These are phyloP conservation scores for Takifugu bimaculatus DNA, from an alignment of 2,113 vertebrate genomes.

Conservation along the genomic window DNA sequence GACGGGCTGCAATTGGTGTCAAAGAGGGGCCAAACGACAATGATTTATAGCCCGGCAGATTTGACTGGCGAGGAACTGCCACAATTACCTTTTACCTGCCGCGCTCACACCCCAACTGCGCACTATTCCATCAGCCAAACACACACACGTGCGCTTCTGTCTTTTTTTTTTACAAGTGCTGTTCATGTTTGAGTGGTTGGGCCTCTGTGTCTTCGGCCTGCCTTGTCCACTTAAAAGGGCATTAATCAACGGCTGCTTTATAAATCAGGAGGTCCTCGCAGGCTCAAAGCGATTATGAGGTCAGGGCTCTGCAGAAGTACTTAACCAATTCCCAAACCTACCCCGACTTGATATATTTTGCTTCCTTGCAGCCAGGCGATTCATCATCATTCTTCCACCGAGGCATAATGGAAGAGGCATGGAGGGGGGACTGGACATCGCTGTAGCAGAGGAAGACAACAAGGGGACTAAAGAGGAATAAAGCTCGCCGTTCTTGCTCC, in stretches of 20 bases:
- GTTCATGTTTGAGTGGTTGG: constrained; percentile 78
- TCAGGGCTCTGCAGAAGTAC: constrained; percentile 85
- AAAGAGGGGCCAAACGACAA: constrained; percentile 67
- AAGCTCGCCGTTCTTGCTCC: constrained; percentile 25
- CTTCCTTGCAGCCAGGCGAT: constrained; percentile 81
- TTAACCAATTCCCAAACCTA: constrained; percentile 93
- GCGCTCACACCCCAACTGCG: constrained; percentile 60
- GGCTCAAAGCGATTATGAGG: constrained; percentile 84
- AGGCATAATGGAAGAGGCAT: constrained; percentile 82
- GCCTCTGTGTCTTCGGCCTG: constrained; percentile 80
- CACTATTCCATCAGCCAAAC: constrained; percentile 64
- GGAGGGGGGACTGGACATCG: constrained; percentile 63
- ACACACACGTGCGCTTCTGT: constrained; percentile 18
- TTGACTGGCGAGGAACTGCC: constrained; percentile 74
- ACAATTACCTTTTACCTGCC: constrained; percentile 72
- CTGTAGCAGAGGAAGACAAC: constrained; percentile 17
- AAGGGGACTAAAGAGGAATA: constrained; percentile 4
- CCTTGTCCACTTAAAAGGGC: constrained; percentile 94
- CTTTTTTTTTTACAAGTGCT: constrained; percentile 68
- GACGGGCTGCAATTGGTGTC: constrained; percentile 67
- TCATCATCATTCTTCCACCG: constrained; percentile 89
- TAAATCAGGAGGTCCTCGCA: constrained; percentile 88
- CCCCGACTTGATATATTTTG: constrained; percentile 78
- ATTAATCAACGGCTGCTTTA: constrained; percentile 96
- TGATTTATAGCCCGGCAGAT: constrained; percentile 80